phyloP scores from a whole-genome alignment of 2,797 vertebrate genomes.

The Botia almorhae region DNA sequence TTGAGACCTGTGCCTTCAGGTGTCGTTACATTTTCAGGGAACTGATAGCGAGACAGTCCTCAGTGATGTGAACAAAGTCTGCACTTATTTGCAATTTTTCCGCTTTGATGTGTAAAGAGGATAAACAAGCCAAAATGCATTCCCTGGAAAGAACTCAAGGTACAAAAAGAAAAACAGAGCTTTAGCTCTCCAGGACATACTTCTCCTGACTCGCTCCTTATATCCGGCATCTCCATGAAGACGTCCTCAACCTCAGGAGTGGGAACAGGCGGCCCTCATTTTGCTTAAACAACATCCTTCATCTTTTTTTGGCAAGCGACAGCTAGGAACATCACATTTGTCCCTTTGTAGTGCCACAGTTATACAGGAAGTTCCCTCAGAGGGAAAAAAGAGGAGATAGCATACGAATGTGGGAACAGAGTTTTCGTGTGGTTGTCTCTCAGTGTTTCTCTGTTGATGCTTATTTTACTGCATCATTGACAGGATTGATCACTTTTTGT shows the following conservation, averaged over 20 bases:
- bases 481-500: slow-evolving; percentile 49
- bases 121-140: slow-evolving; percentile 35
- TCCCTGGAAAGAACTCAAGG: slow-evolving; percentile 43
- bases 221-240: slow-evolving; percentile 29
- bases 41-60: slow-evolving; percentile 44
- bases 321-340: slow-evolving; percentile 32
- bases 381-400: slow-evolving; percentile 45
- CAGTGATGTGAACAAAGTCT: slow-evolving; percentile 53
- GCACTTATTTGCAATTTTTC: slow-evolving; percentile 47
- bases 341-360: slow-evolving; percentile 39
- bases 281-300: slow-evolving; percentile 13
- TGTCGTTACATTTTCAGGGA: slow-evolving; percentile 49
- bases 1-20: slow-evolving; percentile 56
- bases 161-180: slow-evolving; percentile 50
- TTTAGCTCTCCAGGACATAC: slow-evolving; percentile 38
- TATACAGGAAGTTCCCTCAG: slow-evolving; percentile 37
- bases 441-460: slow-evolving; percentile 36
- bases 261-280: slow-evolving; percentile 23
- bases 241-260: slow-evolving; percentile 33
- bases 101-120: slow-evolving; percentile 39
- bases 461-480: slow-evolving; percentile 48
- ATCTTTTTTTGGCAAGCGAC: slow-evolving; percentile 37
- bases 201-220: slow-evolving; percentile 31
- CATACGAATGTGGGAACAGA: slow-evolving; percentile 45
- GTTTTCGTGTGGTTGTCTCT: slow-evolving; percentile 41